These are phyloP conservation scores for Pseudochromis fuscus DNA, from an alignment of 2,797 vertebrate genomes.

Conservation along the genomic window DNA sequence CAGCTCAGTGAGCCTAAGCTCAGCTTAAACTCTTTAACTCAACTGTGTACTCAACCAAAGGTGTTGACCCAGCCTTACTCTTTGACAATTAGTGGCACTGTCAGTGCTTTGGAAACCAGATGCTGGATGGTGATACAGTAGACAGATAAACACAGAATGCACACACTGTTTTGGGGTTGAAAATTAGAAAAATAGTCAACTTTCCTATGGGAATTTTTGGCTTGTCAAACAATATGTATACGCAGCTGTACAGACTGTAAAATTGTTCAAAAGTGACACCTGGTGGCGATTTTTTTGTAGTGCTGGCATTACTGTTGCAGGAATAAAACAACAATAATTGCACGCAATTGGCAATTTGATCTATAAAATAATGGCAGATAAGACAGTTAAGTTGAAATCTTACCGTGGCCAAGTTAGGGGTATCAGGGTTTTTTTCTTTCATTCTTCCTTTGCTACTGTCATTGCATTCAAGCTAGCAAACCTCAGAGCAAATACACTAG, in stretches of 20 bases:
- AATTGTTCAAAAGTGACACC: constrained; percentile 51
- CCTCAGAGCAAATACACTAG: too few relatives aligned
- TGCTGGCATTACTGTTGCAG: background rate
- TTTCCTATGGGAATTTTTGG: background rate
- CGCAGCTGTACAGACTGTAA: background rate
- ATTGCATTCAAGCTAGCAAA: too few relatives aligned
- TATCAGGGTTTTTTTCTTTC: too few relatives aligned
- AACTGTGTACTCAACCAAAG: background rate
- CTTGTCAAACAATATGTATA: background rate
- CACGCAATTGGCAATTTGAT: background rate
- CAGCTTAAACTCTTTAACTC: constrained; percentile 1
- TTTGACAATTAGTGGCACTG: background rate
- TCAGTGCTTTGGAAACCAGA: background rate
- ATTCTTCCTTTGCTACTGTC: too few relatives aligned
- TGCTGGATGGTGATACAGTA: background rate
- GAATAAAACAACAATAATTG: too few relatives aligned
- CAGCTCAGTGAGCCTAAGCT: background rate
- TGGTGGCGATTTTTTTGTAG: constrained; percentile 45
- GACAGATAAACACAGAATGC: background rate
- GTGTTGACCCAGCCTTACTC: background rate
- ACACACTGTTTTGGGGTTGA: background rate
- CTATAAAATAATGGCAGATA: too few relatives aligned
- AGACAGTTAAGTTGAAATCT: too few relatives aligned
- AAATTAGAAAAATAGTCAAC: background rate
- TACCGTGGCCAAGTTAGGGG: too few relatives aligned